Evolutionary conservation across 2,888 invertebrate species (phyloP), one percentile per base, ranked within the genome.

Genomic region (Thalpophila matura): DNA sequence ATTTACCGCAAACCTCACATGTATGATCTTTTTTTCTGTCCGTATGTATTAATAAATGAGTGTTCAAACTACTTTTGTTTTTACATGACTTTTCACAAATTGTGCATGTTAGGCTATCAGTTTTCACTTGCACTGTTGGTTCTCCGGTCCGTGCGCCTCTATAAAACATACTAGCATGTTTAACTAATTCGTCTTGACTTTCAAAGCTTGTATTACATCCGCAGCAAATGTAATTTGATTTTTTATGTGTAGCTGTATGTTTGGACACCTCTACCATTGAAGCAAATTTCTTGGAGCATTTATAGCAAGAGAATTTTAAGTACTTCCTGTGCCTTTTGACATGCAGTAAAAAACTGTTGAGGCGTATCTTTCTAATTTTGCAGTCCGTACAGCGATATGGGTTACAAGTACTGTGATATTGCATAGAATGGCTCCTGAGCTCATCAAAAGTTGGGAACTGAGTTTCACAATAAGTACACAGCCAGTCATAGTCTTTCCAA

Each of bases 341-440:
- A 76, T 97, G 97, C 4, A 83, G 64, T 1, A 92, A 14, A 31
- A 91, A 92, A 12, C 76, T 83, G 18, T 91, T 86, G 0, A 93
- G 75, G 10, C 80, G 60, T 35, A 89, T 57, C 54, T 89, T 92
- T 2, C 87, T 83, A 1, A 79, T 72, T 42, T 90, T 90, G 74
- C 97, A 97, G 77, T 97, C 96, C 0, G 95, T 95, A 80, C 97
- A 97, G 79, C 95, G 93, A 80, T 96, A 97, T 38, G 96, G 95
- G 14, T 96, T 95, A 49, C 96, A 95, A 65, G 96, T 95, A 58
- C 95, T 95, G 77, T 97, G 97, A 54, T 94, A 93, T 35, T 93
- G 90, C 70, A 95, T 92, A 26, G 96, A 96, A 85, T 97, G 97
- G 5, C 90, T 89, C 57, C 95, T 92, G 16, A 97, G 85, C 33